These are phyloP conservation scores for Tamandua tetradactyla DNA, from an alignment of 2,797 vertebrate genomes.

Conservation along the genomic window DNA sequence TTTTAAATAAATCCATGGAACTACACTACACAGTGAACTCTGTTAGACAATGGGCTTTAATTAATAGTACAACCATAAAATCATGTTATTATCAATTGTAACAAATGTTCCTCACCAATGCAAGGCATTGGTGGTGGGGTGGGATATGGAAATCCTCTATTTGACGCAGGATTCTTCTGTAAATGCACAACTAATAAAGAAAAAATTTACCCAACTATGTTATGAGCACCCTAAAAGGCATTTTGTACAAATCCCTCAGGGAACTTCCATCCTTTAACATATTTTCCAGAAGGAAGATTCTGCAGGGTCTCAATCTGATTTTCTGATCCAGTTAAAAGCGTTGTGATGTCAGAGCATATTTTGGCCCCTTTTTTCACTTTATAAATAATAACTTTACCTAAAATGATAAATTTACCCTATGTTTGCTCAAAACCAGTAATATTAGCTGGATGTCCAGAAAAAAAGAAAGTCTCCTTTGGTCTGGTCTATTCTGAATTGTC, in stretches of 20 bases:
- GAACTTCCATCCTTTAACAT: conserved; percentile 59
- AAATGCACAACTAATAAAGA: too few species aligned
- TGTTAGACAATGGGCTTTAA: too few species aligned
- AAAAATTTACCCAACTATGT: background rate
- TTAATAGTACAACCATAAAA: too few species aligned
- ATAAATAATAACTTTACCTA: conserved; percentile 29
- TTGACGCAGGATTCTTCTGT: too few species aligned
- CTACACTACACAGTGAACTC: too few species aligned
- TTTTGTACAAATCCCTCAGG: background rate
- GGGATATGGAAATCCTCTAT: too few species aligned
- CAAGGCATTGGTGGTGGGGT: too few species aligned
- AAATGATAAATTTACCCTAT: too few species aligned
- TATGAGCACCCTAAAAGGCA: background rate
- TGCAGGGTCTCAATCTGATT: conserved; percentile 31
- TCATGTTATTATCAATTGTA: too few species aligned
- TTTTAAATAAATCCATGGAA: too few species aligned
- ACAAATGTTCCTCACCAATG: too few species aligned
- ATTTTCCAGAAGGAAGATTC: conserved; percentile 62
- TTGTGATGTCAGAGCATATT: background rate
- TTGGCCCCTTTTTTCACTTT: conserved; percentile 20
- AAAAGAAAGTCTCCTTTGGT: background rate
- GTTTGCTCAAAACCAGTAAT: background rate
- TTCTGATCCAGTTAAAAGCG: conserved; percentile 57
- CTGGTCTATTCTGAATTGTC: background rate
- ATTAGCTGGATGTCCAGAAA: background rate